phyloP scores from a whole-genome alignment of 2,888 invertebrate species.

The Trilocha varians region DNA sequence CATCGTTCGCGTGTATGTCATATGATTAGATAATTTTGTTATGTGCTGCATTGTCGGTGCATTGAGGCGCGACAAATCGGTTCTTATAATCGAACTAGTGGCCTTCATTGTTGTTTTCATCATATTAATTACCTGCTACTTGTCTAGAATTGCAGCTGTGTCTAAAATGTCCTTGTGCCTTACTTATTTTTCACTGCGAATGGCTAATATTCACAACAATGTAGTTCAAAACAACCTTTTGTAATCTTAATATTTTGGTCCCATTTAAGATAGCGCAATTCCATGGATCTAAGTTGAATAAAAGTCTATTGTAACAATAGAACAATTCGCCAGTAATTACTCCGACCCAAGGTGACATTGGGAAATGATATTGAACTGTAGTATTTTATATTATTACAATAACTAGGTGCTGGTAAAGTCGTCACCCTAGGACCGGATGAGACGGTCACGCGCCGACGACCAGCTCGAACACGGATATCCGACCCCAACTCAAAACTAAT shows the following conservation, averaged over 20 bases:
- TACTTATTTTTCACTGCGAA: too few relatives aligned
- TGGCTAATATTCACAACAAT: too few relatives aligned
- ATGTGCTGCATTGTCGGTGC: slow-evolving; percentile 13
- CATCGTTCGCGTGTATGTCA: slow-evolving; percentile 12
- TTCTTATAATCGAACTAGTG: not conserved
- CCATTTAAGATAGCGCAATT: too few relatives aligned
- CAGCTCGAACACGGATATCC: slow-evolving; percentile 63
- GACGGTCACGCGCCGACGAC: slow-evolving; percentile 51
- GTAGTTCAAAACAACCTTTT: too few relatives aligned
- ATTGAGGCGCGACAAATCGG: not conserved
- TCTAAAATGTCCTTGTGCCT: too few relatives aligned
- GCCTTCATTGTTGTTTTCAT: not conserved
- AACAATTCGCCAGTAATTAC: too few relatives aligned
- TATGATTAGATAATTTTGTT: slow-evolving; percentile 34
- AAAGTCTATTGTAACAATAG: too few relatives aligned
- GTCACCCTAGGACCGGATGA: slow-evolving; percentile 53
- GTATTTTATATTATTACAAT: not conserved
- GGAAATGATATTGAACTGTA: not conserved
- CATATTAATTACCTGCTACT: not conserved
- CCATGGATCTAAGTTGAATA: too few relatives aligned
- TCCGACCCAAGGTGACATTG: not conserved
- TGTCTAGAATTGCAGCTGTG: not conserved
- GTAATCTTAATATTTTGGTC: too few relatives aligned
- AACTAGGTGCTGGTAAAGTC: slow-evolving; percentile 12
- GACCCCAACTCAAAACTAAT: slow-evolving; percentile 27